These are phyloP conservation scores for Callaeas wilsoni DNA, from an alignment of 2,113 vertebrate genomes.

Conservation along the genomic window DNA sequence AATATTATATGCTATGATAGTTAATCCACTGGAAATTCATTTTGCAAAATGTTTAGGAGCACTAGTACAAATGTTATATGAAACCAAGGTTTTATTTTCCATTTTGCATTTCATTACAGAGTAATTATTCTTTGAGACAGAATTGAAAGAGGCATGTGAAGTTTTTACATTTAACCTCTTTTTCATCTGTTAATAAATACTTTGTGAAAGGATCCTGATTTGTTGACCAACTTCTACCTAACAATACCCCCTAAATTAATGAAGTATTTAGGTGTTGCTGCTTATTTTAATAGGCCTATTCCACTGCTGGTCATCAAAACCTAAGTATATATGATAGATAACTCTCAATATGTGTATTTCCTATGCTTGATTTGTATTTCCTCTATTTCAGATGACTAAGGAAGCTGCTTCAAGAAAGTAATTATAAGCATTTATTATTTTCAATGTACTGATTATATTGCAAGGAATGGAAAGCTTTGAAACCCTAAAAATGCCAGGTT, in stretches of 20 bases:
- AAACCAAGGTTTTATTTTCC: neutral
- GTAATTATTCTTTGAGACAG: neutral
- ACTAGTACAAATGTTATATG: neutral
- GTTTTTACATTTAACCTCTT: neutral
- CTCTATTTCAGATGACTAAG: neutral
- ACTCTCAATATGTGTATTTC: neutral
- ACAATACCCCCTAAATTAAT: neutral
- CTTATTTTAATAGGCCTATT: neutral
- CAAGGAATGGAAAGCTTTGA: neutral
- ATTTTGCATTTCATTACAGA: neutral
- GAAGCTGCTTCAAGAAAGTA: neutral
- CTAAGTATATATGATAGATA: neutral
- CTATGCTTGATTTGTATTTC: neutral
- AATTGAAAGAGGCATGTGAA: neutral
- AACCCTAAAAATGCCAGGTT: neutral
- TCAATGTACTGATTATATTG: neutral
- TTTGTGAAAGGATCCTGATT: neutral
- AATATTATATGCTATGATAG: neutral
- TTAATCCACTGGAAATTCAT: neutral
- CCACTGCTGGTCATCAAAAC: neutral
- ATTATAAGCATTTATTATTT: neutral
- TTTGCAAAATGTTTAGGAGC: neutral
- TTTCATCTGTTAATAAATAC: neutral
- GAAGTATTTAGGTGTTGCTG: neutral
- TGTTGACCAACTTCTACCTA: neutral